Evolutionary conservation across 30 jellyfish, hydroid and myxozoan genomes (phyloP), one percentile per base, ranked within the genome.

Genomic region (Aurelia coerulea): DNA sequence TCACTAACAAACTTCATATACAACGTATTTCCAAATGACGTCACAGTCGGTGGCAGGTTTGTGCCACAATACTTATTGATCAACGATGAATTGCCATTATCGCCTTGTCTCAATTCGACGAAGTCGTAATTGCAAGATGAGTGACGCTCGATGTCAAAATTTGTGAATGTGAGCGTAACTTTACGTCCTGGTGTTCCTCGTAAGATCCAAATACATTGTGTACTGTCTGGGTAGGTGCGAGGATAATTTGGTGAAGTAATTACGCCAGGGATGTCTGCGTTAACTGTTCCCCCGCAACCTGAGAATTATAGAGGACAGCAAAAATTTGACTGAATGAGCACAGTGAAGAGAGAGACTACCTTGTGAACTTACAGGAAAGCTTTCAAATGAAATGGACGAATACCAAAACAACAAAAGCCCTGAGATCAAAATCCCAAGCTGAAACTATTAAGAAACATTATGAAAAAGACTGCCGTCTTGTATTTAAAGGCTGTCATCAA

Each of bases 221-320:
- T 52, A 54, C 62, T 79, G 85, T 81, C 85, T 5, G 91, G 87
- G 80, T 92, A 92, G 39, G 18, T 23, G 31, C 81, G 72, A 8
- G 98, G 98, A 78, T 85, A 92, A 65, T 76, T 73, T 17, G 98
- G 98, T 19, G 91, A 70, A 34, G 97, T 76, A 10, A 92, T 23
- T 35, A 64, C 74, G 2, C 91, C 96, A 46, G 90, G 78, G 4
- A 50, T 74, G 51, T 74, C 91, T 33, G 90, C 98, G 29, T 79
- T 70, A 16, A 80, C 50, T 5, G 88, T 83, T 50, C 96, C 96
- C 2, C 98, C 98, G 65, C 98, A 92, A 3, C 94, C 98, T 91
- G 32, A 62, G 56, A 46, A 46, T 46, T 5, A 46, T 6, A 23
- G 14, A 46, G 14, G 14, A 46, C 8, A 6, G 56, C 14, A 8